Evolutionary conservation across 2,797 vertebrate genomes (phyloP).

Genomic region (Melanotaenia pygmaea): DNA sequence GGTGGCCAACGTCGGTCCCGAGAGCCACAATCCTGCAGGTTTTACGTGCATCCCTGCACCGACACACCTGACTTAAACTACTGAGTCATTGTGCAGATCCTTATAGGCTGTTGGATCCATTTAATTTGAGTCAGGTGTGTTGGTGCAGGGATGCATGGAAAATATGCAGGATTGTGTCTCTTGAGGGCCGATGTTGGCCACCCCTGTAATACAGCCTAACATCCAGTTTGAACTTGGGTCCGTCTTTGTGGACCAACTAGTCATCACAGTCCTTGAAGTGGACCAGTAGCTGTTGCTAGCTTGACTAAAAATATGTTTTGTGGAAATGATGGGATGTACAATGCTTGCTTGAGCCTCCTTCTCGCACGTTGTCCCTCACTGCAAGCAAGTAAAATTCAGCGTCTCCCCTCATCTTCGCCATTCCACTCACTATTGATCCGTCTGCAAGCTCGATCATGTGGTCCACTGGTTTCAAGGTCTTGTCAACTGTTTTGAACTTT

Average conservation of each 20-base stretch:
- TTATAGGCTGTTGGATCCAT: no score
- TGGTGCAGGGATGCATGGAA: no score
- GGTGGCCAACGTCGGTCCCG: no score
- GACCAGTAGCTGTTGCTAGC: neutral
- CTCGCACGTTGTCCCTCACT: neutral
- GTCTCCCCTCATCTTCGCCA: neutral
- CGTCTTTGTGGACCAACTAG: conserved; percentile 2
- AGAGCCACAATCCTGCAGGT: no score
- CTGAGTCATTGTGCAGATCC: no score
- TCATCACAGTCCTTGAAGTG: conserved; percentile 4
- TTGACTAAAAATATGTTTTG: conserved; percentile 3
- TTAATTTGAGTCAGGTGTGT: no score
- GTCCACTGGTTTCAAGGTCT: neutral
- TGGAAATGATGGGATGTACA: neutral
- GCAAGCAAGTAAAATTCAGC: neutral
- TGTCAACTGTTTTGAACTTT: neutral
- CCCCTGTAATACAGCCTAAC: conserved; percentile 3
- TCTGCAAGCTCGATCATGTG: neutral
- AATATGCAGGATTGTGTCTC: no score
- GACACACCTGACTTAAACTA: no score
- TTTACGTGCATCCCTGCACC: no score
- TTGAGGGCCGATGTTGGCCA: no score
- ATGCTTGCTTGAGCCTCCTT: neutral
- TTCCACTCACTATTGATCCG: neutral
- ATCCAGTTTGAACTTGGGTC: neutral